A percentile compares a stretch with the other conserved stretches of the same genome.
Conservation (phyloP, 2,797 vertebrate genomes). For the Falco biarmicus region DNA sequence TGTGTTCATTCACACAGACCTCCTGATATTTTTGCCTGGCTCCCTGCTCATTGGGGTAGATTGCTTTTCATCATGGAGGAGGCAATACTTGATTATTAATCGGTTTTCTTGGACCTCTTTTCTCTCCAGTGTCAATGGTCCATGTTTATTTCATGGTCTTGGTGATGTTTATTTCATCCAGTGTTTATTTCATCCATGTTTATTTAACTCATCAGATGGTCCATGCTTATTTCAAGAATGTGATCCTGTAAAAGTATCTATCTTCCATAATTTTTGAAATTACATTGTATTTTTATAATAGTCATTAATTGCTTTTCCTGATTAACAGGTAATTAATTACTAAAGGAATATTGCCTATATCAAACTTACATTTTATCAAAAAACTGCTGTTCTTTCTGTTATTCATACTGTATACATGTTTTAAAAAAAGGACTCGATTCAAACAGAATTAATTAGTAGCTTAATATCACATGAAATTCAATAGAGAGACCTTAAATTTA, state of each 20-base stretch:
- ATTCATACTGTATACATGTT: background rate
- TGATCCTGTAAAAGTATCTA: background rate
- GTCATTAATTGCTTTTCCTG: background rate
- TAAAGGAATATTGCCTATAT: background rate
- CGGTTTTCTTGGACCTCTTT: background rate
- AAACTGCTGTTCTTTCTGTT: background rate
- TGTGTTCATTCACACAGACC: background rate
- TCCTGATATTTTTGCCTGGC: background rate
- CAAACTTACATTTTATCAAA: background rate
- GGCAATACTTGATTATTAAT: background rate
- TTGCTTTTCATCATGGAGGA: background rate
- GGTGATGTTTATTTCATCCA: background rate
- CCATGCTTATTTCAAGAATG: background rate
- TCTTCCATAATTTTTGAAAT: background rate
- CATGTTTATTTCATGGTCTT: background rate
- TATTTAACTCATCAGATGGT: background rate
- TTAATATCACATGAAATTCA: constrained; percentile 22
- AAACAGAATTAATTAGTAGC: constrained; percentile 22
- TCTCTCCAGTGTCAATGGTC: background rate
- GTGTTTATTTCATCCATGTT: background rate
- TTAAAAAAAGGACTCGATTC: background rate
- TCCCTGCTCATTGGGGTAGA: background rate
- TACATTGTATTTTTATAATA: background rate
- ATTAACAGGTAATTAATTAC: background rate
- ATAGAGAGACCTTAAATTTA: constrained; percentile 7